Evolutionary conservation across 2,888 invertebrate genomes (phyloP), one percentile per base, ranked within the genome.

Genomic region (Sarcophaga carnaria): DNA sequence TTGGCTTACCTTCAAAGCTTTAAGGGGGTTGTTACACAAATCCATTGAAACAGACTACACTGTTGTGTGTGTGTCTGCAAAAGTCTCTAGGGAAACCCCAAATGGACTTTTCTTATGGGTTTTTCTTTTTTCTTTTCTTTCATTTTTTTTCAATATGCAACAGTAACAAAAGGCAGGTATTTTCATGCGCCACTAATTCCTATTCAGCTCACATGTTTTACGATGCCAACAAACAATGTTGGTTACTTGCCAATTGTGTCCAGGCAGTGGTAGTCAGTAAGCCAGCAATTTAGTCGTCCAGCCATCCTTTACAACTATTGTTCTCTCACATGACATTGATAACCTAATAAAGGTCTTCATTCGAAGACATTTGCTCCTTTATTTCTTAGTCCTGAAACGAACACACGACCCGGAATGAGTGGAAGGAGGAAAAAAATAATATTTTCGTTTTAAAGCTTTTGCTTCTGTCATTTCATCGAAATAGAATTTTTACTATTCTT

Each of bases 181-280:
- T 87, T 84, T 87, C 66, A 84, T 84, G 87, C 81, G 87, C 81
- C 83, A 83, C 84, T 84, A 79, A 84, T 87, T 87, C 84, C 81
- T 87, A 87, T 87, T 87, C 87, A 87, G 79, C 79, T 87, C 87
- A 81, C 87, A 84, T 82, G 59, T 81, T 71, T 78, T 72, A 84
- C 69, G 82, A 20, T 76, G 54, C 71, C 76, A 82, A 72, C 81
- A 77, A 75, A 76, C 79, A 87, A 79, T 84, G 78, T 84, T 82
- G 81, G 81, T 79, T 82, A 64, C 81, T 82, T 81, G 84, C 81
- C 84, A 82, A 84, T 87, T 87, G 84, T 87, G 87, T 81, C 84
- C 87, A 79, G 8, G 37, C 37, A 37, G 37, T 37, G 37, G 8
- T 10, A 37, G 37, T 10, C 37, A 37, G 37, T 37, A 37, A 37